Base-by-base conservation (phyloP, 1,140 invertebrate species). In the Phthorimaea operculella region DNA sequence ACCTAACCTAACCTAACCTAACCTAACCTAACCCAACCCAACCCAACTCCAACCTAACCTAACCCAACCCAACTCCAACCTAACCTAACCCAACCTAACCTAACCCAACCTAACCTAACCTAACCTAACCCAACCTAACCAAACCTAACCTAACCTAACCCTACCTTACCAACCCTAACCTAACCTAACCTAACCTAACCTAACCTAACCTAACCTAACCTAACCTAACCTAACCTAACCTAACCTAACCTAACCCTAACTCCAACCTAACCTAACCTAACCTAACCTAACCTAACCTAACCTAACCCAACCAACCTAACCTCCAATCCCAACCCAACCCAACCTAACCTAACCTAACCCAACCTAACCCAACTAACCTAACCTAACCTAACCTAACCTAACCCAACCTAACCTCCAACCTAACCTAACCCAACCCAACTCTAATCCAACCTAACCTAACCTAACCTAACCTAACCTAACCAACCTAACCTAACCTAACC, bases 311-410 rank as follows among this genome's bases (percentile, higher is more conserved):
- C 50, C 55, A 54, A 54, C 52, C 52, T 48, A 54, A 54, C n/a
- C n/a, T n/a, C n/a, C n/a, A n/a, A n/a, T n/a, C n/a, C n/a, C n/a
- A n/a, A n/a, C n/a, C n/a, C n/a, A 66, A 68, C 57, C 60, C 59
- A 70, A 68, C 65, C 65, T 60, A 70, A 62, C 71, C 63, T 65
- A 71, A 63, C 69, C 69, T 61, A 72, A 63, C 68, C 66, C 58
- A 57, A 54, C 54, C 54, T 54, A 60, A 42, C 52, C 52, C 33
- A 44, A 54, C 52, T 39, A 44, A 55, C 15, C 52, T 36, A 58
- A 61, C 58, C 60, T 50, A 54, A 53, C 54, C 60, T 49, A 33
- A 57, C 33, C 50, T 33, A 33, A 63, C 39, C 54, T 58, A n/a
- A n/a, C n/a, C n/a, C n/a, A n/a, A n/a, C n/a, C n/a, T n/a, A n/a